Evolutionary conservation across 2,888 invertebrate species (phyloP), one percentile per base, ranked within the genome.

Genomic region (Caradrina kadenii): DNA sequence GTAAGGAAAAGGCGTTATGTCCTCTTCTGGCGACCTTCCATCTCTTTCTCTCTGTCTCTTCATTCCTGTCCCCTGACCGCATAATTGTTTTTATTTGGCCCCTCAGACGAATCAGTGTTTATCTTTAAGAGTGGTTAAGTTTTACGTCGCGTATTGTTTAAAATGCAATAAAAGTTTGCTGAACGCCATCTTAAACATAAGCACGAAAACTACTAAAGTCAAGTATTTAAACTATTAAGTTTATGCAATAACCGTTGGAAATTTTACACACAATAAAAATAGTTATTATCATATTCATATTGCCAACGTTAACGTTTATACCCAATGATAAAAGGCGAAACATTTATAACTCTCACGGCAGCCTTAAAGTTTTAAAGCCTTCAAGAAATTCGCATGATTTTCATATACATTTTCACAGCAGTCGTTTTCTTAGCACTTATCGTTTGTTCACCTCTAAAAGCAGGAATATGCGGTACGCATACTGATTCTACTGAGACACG

Each of bases 321-420:
- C 35, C 35, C 56, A 69, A 82, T 80, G 70, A 84, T 82, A 82
- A 84, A 84, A 85, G 65, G 22, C 63, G 73, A 80, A 76, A 83
- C 77, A 82, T 85, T 80, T 85, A 85, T 65, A 67, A 62, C 73
- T 72, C 83, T 76, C 79, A 65, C 66, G 66, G 31, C 64, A 81
- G 81, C 70, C 79, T 74, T 86, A 76, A 81, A 82, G 76, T 83
- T 82, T 80, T 82, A 84, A 87, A 88, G 82, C 84, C 84, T 86
- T 83, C 77, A 85, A 84, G 85, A 84, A 85, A 81, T 84, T 84
- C 86, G 73, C 85, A 86, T 88, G 83, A 87, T 82, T 88, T 89
- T 88, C 84, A 85, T 86, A 84, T 79, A 86, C 83, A 86, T 87
- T 76, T 87, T 84, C 86, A 85, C 82, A 81, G 83, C 85, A 79